Base-by-base conservation (phyloP, 1,140 invertebrate species). In the Luehdorfia chinensis region DNA sequence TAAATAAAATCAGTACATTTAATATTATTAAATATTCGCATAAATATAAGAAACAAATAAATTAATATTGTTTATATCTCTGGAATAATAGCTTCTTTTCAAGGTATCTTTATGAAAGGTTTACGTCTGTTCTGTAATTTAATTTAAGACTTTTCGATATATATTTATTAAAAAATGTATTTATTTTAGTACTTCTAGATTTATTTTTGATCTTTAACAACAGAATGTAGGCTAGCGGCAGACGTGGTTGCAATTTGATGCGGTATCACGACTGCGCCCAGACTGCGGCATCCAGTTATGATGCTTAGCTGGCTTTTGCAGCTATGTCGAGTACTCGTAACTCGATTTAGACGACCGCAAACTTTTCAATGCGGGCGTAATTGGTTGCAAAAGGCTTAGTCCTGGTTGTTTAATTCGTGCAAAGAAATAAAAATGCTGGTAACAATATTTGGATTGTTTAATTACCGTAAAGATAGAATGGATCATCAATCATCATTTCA, bases 231-330 rank as follows among this genome's bases (percentile, higher is more conserved):
- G 50, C 47, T 55, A 58, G 49, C 49, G 43, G 28, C 23, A 41
- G 39, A 55, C 55, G 47, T 36, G 45, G 41, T 50, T 65, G 59
- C 59, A 60, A 62, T 66, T 61, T 59, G 65, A 75, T 75, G 61
- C 64, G 47, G 47, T 55, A 57, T 56, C 64, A 73, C 59, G 68
- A 55, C 55, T 58, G 55, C 60, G 55, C 53, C 47, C 45, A 49
- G 47, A 53, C 54, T 66, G 53, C 56, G 48, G 50, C 30, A 57
- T 63, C 58, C 49, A 58, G 57, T 59, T 70, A 56, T 64, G 37
- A 66, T 48, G 30, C 18, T 5, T 18, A 11, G n/a, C 15, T 4
- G 18, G 11, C 30, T 21, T 21, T 31, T 33, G 11, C 12, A 18
- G 9, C 44, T 15, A 31, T 18, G 16, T 11, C 27, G 15, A 8